Evolutionary conservation across 2,797 vertebrate genomes (phyloP).

Genomic region (Siniperca scherzeri): DNA sequence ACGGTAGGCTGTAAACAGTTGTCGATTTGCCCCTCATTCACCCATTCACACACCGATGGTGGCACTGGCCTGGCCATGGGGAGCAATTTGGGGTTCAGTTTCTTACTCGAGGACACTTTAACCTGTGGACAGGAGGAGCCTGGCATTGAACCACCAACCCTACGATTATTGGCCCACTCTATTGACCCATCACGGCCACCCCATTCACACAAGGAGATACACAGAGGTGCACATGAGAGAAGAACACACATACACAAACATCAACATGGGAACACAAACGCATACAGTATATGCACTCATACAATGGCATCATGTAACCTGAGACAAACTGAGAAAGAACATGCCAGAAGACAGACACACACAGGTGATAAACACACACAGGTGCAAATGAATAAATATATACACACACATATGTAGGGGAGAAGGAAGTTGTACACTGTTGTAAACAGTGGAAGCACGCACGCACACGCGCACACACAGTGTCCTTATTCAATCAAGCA

Average conservation of each 20-base stretch:
- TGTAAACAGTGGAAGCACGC: not conserved
- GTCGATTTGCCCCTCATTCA: not conserved
- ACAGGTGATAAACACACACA: constrained; percentile 3
- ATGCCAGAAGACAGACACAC: constrained; percentile 23
- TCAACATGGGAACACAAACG: not conserved
- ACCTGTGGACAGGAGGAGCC: not conserved
- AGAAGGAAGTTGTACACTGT: not conserved
- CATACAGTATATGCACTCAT: not conserved
- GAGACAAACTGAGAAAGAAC: constrained; percentile 26
- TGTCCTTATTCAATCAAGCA: constrained; percentile 59
- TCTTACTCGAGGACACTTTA: no score
- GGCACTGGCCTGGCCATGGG: no score
- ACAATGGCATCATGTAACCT: constrained; percentile 2
- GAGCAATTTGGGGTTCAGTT: no score
- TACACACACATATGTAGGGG: not conserved
- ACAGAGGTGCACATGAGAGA: not conserved
- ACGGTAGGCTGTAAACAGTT: not conserved
- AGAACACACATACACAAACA: not conserved
- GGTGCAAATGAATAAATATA: constrained; percentile 21
- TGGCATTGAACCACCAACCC: not conserved
- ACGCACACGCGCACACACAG: constrained; percentile 14
- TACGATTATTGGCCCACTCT: not conserved
- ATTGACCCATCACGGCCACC: not conserved
- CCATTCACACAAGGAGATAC: not conserved
- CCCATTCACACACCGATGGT: no score